phyloP scores from a whole-genome alignment of 2,113 vertebrate species.

The Ia io region DNA sequence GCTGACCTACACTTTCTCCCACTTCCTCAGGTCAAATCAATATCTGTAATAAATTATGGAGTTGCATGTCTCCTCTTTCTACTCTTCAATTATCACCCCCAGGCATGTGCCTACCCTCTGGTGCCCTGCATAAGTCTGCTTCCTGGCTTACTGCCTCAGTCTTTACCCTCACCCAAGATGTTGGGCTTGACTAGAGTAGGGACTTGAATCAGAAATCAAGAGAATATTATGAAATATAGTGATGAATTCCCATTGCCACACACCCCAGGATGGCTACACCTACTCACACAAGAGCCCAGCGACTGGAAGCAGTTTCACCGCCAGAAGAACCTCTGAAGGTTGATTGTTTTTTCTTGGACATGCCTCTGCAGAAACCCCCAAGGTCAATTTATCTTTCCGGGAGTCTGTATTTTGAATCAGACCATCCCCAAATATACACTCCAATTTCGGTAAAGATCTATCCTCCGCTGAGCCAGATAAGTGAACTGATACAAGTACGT shows the following conservation, averaged over 20 bases:
- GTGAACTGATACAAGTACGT: background rate
- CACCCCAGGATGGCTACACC: accelerated
- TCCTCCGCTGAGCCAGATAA: background rate
- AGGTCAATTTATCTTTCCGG: background rate
- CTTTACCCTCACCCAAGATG: accelerated
- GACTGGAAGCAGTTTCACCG: background rate
- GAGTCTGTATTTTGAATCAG: background rate
- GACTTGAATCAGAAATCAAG: background rate
- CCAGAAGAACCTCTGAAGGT: background rate
- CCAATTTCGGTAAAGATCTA: background rate
- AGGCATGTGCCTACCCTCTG: background rate
- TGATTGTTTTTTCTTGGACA: background rate
- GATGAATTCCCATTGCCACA: too few relatives aligned
- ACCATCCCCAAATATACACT: background rate
- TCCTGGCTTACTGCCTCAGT: background rate
- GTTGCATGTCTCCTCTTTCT: background rate
- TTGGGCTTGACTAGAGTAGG: background rate
- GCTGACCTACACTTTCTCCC: slow-evolving; percentile 22
- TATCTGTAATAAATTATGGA: slow-evolving; percentile 52
- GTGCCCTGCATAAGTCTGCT: background rate
- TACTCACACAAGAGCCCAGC: background rate
- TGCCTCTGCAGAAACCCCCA: background rate
- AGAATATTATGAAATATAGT: background rate
- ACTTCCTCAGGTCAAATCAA: slow-evolving; percentile 37
- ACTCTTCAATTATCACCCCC: background rate